These are phyloP conservation scores for Crax fasciolata DNA, from an alignment of 2,797 vertebrate species.

Conservation along the genomic window DNA sequence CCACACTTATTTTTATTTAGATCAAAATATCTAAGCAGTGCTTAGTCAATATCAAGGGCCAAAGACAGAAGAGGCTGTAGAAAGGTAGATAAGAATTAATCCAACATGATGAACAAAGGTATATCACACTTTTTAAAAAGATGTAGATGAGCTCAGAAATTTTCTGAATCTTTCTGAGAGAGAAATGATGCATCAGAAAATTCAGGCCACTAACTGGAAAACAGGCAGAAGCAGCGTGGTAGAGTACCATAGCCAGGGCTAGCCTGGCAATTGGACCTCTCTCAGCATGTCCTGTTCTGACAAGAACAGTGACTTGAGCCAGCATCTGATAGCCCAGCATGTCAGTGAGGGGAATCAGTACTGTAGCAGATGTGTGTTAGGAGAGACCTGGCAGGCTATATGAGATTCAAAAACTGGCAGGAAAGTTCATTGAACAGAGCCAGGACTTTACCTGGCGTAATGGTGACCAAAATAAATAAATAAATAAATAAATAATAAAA, in stretches of 20 bases:
- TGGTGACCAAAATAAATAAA: neutral
- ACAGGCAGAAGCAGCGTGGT: neutral
- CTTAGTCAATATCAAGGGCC: neutral
- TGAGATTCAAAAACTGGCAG: neutral
- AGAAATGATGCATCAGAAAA: neutral
- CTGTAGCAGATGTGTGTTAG: conserved; percentile 49
- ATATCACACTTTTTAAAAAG: neutral
- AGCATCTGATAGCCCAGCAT: conserved; percentile 51
- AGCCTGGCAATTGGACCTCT: fast-evolving
- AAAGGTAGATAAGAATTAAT: neutral
- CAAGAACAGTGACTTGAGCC: neutral
- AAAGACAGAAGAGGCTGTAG: neutral
- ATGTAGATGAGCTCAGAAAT: neutral
- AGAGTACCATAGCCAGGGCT: neutral
- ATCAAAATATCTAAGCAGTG: neutral
- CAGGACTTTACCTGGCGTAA: neutral
- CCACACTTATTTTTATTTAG: neutral
- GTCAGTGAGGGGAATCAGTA: neutral
- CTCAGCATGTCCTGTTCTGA: neutral
- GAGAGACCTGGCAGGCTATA: conserved; percentile 8
- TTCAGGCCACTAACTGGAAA: neutral
- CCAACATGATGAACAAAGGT: neutral
- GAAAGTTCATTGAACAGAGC: neutral
- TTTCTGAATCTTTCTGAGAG: neutral
- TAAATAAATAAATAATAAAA: neutral